phyloP scores from a whole-genome alignment of 2,797 vertebrate species.

The Crocodylus rhombifer region DNA sequence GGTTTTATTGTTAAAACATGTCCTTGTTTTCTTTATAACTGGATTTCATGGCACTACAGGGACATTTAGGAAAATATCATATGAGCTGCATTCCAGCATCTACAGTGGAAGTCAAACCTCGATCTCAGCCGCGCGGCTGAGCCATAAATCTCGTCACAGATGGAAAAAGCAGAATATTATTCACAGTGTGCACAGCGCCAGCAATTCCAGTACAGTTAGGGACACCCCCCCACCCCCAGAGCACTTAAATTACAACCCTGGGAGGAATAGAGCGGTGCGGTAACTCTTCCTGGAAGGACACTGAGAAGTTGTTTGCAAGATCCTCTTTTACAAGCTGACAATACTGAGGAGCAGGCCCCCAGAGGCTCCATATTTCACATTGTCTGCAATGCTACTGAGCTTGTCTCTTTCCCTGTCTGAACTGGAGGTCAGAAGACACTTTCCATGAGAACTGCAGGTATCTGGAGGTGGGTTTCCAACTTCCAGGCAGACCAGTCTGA shows the following conservation, averaged over 20 bases:
- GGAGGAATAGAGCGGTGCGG: constrained; percentile 2
- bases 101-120: constrained; percentile 54
- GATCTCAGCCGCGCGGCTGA: constrained; percentile 50
- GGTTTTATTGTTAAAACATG: constrained; percentile 83
- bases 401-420: background rate
- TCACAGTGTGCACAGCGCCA: constrained; percentile 49
- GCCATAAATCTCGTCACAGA: constrained; percentile 69
- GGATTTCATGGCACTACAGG: constrained; percentile 79
- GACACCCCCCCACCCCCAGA: background rate
- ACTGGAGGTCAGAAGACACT: background rate
- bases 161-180: constrained; percentile 62
- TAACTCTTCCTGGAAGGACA: constrained; percentile 29
- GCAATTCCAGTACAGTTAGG: constrained; percentile 44
- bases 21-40: constrained; percentile 85
- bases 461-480: background rate
- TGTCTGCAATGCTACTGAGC: background rate
- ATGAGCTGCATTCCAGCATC: constrained; percentile 65
- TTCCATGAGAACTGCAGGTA: background rate
- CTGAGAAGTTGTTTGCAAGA: constrained; percentile 15
- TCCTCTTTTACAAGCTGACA: constrained; percentile 32
- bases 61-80: constrained; percentile 77
- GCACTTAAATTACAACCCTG: constrained; percentile 32
- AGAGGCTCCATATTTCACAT: background rate
- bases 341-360: background rate
- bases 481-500: background rate